Evolutionary conservation across 2,797 vertebrate species (phyloP).

Genomic region (Cynopterus sphinx): DNA sequence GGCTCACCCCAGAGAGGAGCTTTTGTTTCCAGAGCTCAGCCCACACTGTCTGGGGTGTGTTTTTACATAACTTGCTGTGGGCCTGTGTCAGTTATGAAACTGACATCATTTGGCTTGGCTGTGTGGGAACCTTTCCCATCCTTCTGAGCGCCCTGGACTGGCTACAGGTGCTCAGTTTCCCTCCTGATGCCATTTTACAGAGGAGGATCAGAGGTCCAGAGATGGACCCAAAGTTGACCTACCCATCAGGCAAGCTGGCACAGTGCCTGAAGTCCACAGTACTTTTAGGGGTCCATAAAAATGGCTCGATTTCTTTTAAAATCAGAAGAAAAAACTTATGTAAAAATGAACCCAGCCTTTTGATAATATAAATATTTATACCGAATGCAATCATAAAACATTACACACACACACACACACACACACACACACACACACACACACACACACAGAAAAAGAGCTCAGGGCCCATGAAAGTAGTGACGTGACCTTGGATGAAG

Average conservation of each 20-base stretch:
- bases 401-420: too few relatives aligned
- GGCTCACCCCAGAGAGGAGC: conserved; percentile 67
- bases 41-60: conserved; percentile 57
- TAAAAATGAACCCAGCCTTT: background rate
- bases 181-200: background rate
- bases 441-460: background rate
- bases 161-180: background rate
- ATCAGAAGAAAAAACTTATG: background rate
- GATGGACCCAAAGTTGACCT: background rate
- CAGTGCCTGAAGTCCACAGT: background rate
- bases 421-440: too few relatives aligned
- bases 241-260: background rate
- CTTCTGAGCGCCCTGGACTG: background rate
- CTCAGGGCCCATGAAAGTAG: background rate
- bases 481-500: background rate
- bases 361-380: background rate
- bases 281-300: background rate
- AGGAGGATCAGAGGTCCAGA: background rate
- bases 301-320: background rate
- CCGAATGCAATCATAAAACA: background rate
- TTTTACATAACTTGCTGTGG: conserved; percentile 22
- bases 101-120: conserved; percentile 54
- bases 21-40: conserved; percentile 71
- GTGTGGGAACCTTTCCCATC: background rate
- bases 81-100: background rate